Conservation (phyloP, 1,140 invertebrate genomes). For the Berghia stephanieae region DNA sequence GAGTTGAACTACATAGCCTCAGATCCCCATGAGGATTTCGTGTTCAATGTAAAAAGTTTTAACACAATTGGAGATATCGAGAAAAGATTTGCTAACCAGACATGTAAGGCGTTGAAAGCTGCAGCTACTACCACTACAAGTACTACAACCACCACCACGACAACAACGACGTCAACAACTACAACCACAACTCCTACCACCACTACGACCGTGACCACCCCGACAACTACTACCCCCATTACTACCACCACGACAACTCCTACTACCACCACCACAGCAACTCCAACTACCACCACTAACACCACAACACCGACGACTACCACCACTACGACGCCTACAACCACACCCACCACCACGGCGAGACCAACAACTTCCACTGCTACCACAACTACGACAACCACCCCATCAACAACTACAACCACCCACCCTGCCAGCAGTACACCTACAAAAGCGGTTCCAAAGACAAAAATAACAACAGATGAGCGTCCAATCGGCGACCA, state of each 20-base stretch:
- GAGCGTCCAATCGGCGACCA: not conserved
- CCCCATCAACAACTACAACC: not conserved
- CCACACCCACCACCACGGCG: not conserved
- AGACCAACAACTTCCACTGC: not conserved
- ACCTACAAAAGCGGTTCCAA: too few relatives aligned
- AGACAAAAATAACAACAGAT: not conserved
- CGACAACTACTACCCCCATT: slow-evolving; percentile 11
- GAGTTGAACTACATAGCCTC: slow-evolving; percentile 48
- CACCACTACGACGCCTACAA: not conserved
- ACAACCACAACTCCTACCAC: slow-evolving; percentile 20
- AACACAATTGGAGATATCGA: slow-evolving; percentile 39
- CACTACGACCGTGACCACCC: not conserved
- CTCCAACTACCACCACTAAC: slow-evolving; percentile 6
- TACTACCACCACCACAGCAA: slow-evolving; percentile 10
- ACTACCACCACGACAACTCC: slow-evolving; percentile 13
- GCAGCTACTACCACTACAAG: not conserved
- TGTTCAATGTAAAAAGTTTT: slow-evolving; percentile 44
- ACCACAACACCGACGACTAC: slow-evolving; percentile 13
- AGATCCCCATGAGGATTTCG: slow-evolving; percentile 32
- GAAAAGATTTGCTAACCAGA: slow-evolving; percentile 32
- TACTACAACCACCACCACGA: not conserved
- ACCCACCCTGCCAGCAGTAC: too few relatives aligned
- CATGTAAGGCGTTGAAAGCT: slow-evolving; percentile 37
- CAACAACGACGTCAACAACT: slow-evolving; percentile 20
- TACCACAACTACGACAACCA: not conserved